Conservation (phyloP, 2,113 vertebrate species). For the Amazona guildingii region DNA sequence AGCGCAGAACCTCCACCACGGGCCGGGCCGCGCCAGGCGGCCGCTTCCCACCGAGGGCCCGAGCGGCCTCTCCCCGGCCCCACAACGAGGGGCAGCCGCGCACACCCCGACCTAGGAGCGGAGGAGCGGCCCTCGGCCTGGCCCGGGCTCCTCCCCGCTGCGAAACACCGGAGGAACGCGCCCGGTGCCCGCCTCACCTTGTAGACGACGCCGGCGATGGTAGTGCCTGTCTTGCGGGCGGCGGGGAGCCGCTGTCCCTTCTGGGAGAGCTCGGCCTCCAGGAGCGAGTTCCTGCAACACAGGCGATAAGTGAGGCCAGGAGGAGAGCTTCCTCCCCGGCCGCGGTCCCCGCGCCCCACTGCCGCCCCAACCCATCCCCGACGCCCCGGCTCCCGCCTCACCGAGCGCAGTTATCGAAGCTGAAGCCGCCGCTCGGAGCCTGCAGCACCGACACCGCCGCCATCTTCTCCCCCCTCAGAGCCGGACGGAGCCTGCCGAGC, state of each 20-base stretch:
- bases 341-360: neutral
- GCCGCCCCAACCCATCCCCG: accelerated
- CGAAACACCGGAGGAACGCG: neutral
- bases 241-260: conserved; percentile 81
- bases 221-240: conserved; percentile 93
- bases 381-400: neutral
- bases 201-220: conserved; percentile 91
- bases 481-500: neutral
- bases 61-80: neutral
- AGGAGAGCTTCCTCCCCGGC: too few relatives aligned
- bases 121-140: neutral
- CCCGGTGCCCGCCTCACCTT: conserved; percentile 77
- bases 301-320: neutral
- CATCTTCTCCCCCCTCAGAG: conserved; percentile 69
- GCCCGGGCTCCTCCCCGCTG: neutral
- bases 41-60: neutral
- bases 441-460: conserved; percentile 77
- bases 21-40: too few relatives aligned
- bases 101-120: neutral
- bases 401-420: conserved; percentile 91
- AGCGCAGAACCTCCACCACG: neutral
- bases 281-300: conserved; percentile 82
- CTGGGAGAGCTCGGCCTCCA: conserved; percentile 81
- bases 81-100: neutral
- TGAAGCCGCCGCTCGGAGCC: conserved; percentile 80